Evolutionary conservation across 2,888 invertebrate genomes (phyloP), one percentile per base, ranked within the genome.

Genomic region (Orchesellides sinensis): DNA sequence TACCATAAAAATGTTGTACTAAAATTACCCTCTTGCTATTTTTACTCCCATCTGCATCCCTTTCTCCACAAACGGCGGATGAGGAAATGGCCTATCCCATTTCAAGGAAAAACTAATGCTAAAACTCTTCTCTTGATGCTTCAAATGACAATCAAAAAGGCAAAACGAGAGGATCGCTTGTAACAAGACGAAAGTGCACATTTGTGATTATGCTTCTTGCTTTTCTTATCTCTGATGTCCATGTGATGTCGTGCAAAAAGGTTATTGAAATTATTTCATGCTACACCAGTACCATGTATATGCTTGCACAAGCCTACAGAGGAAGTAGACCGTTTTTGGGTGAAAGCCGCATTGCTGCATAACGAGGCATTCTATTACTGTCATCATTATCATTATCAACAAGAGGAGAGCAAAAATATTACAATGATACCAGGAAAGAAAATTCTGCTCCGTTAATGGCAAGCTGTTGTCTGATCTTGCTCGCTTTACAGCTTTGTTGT

Each of bases 321-420:
- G 5, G n/a, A 14, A 19, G 56, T 14, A 25, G 25, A 49, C n/a
- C n/a, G 8, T 47, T 47, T 47, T 6, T 5, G 49, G 25, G n/a
- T 6, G 23, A 23, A 27, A 61, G 61, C 61, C 61, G 61, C 61
- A 61, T 32, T 61, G 61, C 61, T 61, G 61, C 61, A 61, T 61
- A 61, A 61, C 61, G 61, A 61, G 61, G 35, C 61, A 61, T 61
- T 61, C 61, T 35, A 61, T 61, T 23, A 61, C 61, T 61, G 61
- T 61, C 61, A 29, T 19, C 61, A 61, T 61, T 61, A 61, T 61
- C 61, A 61, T 61, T 61, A 61, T 61, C 61, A 61, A 61, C 35
- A 32, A 61, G 29, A 61, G n/a, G n/a, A n/a, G n/a, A n/a, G n/a
- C 61, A 29, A 32, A 32, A 21, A 61, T 61, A 32, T 61, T 32